These are phyloP conservation scores for Melieria omissa DNA, from an alignment of 2,888 invertebrate species.

Conservation along the genomic window DNA sequence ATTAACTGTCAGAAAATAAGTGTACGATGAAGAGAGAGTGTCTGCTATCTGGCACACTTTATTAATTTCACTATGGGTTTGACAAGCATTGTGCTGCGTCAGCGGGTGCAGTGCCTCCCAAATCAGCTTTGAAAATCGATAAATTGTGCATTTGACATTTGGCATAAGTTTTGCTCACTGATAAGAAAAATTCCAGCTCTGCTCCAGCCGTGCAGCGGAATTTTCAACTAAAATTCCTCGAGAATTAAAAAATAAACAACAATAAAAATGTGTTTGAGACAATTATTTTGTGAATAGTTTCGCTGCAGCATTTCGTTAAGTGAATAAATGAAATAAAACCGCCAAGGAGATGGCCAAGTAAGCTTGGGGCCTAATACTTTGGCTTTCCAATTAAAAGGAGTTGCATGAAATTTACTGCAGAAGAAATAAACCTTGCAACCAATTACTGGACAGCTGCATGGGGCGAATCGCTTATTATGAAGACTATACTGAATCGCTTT, in stretches of 20 bases:
- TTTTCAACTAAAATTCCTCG: conserved; percentile 21
- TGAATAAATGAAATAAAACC: conserved; percentile 13
- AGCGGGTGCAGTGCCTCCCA: conserved; percentile 6
- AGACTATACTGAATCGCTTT: too few species aligned
- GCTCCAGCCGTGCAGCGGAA: conserved; percentile 22
- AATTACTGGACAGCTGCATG: too few species aligned
- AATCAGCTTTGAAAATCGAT: conserved; percentile 35
- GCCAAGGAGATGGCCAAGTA: conserved; percentile 24
- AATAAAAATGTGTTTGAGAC: background rate
- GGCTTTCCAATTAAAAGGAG: too few species aligned
- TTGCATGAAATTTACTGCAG: too few species aligned
- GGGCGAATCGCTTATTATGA: too few species aligned
- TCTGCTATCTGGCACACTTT: too few species aligned
- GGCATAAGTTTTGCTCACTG: conserved; percentile 23
- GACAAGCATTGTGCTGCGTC: background rate
- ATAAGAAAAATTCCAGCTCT: conserved; percentile 34
- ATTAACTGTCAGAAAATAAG: too few species aligned
- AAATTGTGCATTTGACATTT: conserved; percentile 33
- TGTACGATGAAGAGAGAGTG: too few species aligned
- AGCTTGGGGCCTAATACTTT: background rate
- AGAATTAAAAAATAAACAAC: conserved; percentile 9
- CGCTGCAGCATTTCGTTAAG: background rate
- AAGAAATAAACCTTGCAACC: too few species aligned
- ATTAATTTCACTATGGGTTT: too few species aligned
- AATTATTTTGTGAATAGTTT: background rate